Evolutionary conservation across 2,113 vertebrate species (phyloP).

Genomic region (Ammodytes dubius): DNA sequence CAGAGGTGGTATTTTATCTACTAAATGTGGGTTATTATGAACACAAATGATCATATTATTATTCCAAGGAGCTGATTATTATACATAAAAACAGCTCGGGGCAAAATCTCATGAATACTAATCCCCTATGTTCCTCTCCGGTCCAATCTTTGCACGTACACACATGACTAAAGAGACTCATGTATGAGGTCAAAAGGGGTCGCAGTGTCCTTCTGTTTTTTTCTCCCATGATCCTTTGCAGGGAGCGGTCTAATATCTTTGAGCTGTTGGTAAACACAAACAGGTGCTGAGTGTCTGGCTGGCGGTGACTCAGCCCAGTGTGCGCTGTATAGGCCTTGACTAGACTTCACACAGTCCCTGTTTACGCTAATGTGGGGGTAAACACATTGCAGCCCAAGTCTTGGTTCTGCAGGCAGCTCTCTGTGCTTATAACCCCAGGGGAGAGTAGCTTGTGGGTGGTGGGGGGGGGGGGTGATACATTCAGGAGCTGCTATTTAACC

Average conservation of each 20-base stretch:
- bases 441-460: not conserved
- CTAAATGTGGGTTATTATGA: no score
- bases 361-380: constrained; percentile 61
- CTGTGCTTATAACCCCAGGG: not conserved
- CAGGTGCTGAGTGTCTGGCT: constrained; percentile 66
- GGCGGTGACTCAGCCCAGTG: constrained; percentile 43
- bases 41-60: not conserved
- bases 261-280: constrained; percentile 58
- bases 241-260: constrained; percentile 18
- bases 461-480: not conserved
- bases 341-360: constrained; percentile 45
- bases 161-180: not conserved
- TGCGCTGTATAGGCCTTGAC: constrained; percentile 7
- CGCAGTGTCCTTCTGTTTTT: constrained; percentile 9
- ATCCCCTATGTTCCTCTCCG: constrained; percentile 13
- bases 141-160: constrained; percentile 10
- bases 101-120: constrained; percentile 30
- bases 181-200: constrained; percentile 16
- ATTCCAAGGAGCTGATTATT: constrained; percentile 18
- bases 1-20: constrained; percentile 5
- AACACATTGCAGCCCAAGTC: constrained; percentile 61
- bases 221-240: not conserved
- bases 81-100: constrained; percentile 7
- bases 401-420: constrained; percentile 22
- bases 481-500: constrained; percentile 26